Evolutionary conservation across 2,797 vertebrate genomes (phyloP).

Genomic region (Philypnodon macrostomus): DNA sequence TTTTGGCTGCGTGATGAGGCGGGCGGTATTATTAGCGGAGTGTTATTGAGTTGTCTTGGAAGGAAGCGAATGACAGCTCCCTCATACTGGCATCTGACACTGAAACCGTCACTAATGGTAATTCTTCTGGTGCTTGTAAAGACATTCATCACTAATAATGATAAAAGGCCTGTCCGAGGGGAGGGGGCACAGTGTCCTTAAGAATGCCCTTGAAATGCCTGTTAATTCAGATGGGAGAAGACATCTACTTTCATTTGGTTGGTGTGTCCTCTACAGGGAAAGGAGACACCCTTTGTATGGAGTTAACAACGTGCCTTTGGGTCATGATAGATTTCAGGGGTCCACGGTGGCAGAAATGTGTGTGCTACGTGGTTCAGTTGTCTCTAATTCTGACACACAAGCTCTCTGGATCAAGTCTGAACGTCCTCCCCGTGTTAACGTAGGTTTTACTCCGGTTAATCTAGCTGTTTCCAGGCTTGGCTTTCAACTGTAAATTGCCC

Average conservation of each 20-base stretch:
- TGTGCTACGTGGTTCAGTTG: too few species aligned
- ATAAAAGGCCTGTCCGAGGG: conserved; percentile 51
- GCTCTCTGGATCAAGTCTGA: background rate
- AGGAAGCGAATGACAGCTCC: conserved; percentile 61
- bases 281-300: background rate
- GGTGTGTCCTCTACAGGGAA: background rate
- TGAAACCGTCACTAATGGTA: conserved; percentile 71
- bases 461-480: too few species aligned
- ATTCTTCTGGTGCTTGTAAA: conserved; percentile 59
- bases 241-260: background rate
- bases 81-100: conserved; percentile 64
- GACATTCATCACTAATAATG: conserved; percentile 71
- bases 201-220: conserved; percentile 32
- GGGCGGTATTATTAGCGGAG: conserved; percentile 56
- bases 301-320: too few species aligned
- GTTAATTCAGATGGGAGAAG: conserved; percentile 5
- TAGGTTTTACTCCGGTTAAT: too few species aligned
- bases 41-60: conserved; percentile 65
- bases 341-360: background rate
- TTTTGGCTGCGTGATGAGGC: conserved; percentile 53
- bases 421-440: too few species aligned
- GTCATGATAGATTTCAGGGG: too few species aligned
- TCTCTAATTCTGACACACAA: too few species aligned
- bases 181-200: conserved; percentile 36
- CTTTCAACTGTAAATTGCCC: too few species aligned